Base-by-base conservation (phyloP, 2,113 vertebrate genomes). In the Sinocyclocheilus rhinocerous region DNA sequence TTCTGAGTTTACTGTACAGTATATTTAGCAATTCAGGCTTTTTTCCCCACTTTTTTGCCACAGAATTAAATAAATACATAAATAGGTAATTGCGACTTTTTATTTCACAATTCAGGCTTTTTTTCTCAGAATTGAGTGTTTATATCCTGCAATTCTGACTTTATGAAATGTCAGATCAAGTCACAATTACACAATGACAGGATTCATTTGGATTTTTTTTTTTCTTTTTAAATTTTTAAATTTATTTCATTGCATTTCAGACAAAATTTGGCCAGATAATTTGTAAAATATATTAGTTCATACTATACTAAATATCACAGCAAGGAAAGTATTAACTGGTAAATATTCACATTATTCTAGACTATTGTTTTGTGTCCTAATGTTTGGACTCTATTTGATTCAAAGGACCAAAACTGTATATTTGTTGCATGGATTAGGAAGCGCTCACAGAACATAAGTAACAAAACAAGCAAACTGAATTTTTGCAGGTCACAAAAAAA, bases 401-500 rank as follows among this genome's bases (percentile, higher is more conserved):
- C 15, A 78, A 26, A 33, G 2, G 3, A 42, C 33, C 57, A 63
- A 80, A 39, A 42, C 10, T 13, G 22, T 79, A 7, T 78, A 61
- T 45, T 76, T n/a, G 22, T 24, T 36, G 22, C 77, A 61, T 12
- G 22, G 33, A 61, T 80, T 80, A 63, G 13, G 6, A 63, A 80
- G 22, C 3, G 4, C 12, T 61, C 36, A 63, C 57, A 63, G 13
- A 42, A 80, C 33, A 57, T 12, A 29, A 78, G 48, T 26, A 11
- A 61, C 39, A 42, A 80, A 80, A 63, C 77, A 67, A 67, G 61
- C 4, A 65, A 48, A 67, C 36, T 4, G 55, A 59, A 22, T 45
- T 81, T 81, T 63, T 81, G 36, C 78, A 67, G 79, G 55, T 79
- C 55, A 79, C 33, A 80, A 63, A 80, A 80, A 63, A 80, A 80